phyloP scores from a whole-genome alignment of 2,113 vertebrate genomes.

The Baryphthengus martii region DNA sequence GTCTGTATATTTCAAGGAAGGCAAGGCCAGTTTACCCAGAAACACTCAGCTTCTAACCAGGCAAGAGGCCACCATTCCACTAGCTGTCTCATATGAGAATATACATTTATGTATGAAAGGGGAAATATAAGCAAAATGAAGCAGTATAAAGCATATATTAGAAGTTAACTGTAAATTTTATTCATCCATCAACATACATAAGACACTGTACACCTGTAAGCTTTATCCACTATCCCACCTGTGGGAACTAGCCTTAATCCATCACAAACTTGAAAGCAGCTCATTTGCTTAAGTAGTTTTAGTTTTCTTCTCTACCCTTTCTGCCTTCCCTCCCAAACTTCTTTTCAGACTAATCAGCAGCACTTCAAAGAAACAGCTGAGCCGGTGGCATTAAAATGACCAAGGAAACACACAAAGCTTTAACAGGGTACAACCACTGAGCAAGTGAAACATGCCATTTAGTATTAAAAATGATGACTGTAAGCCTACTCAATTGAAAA shows the following conservation, averaged over 20 bases:
- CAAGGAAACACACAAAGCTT: constrained; percentile 29
- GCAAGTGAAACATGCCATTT: constrained; percentile 19
- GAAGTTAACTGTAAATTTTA: not conserved
- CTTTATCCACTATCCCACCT: not conserved
- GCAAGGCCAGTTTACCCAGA: not conserved
- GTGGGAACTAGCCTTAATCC: not conserved
- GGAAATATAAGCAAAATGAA: not conserved
- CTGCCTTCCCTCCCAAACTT: constrained; percentile 10
- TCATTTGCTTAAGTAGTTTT: not conserved
- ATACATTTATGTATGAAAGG: not conserved
- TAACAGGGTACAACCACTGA: constrained; percentile 13
- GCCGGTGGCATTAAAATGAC: constrained; percentile 43
- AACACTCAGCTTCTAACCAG: not conserved
- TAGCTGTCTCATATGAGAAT: not conserved
- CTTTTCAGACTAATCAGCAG: constrained; percentile 34
- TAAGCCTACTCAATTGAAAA: not conserved
- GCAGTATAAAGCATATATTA: not conserved
- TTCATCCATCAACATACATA: not conserved
- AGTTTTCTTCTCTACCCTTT: not conserved
- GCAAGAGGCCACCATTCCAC: not conserved
- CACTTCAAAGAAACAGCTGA: constrained; percentile 43
- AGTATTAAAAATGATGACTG: constrained; percentile 20
- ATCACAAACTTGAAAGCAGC: not conserved
- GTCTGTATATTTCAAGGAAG: not conserved
- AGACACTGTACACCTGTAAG: not conserved